Base-by-base conservation (phyloP, 2,888 invertebrate genomes). In the Synergus laeviventris region DNA sequence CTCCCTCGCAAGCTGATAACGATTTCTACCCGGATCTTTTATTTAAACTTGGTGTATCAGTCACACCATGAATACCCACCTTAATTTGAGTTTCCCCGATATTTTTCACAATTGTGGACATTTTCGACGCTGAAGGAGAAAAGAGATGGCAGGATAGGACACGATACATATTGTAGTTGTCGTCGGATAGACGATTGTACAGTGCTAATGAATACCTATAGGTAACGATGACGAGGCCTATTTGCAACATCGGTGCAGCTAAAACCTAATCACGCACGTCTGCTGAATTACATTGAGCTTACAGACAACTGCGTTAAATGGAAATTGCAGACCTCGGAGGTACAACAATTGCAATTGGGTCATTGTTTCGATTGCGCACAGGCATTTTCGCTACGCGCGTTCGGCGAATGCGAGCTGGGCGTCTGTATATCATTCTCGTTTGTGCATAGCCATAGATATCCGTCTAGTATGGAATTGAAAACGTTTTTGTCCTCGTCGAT, bases 271-370 rank as follows among this genome's bases (percentile, higher is more conserved):
- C 83, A 84, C 85, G 79, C 84, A 80, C 77, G 74, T 80, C 77
- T 81, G 84, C 81, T 81, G 86, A 87, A 87, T 87, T 87, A 86
- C 86, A 86, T 84, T 83, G 80, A 81, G 85, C 84, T 87, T 85
- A 85, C 85, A 82, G 85, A 85, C 85, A 86, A 86, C 84, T 81
- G 81, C 85, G 87, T 86, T 86, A 85, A 87, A 87, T 88, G 87
- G 85, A 88, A 88, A 87, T 88, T 88, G 87, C 82, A 83, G 83
- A 80, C 82, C 79, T 79, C 78, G 79, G 76, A 78, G 76, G 75
- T 73, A 76, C 49, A 70, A 81, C 78, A 79, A 82, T 82, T 78
- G 81, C 86, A 85, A 87, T 87, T 87, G 86, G 86, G 81, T 87
- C 84, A 86, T 87, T 87, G 86, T 85, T 87, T 86, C 87, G 84